These are phyloP conservation scores for Heliconius hortense DNA, from an alignment of 2,888 invertebrate species.

Conservation along the genomic window DNA sequence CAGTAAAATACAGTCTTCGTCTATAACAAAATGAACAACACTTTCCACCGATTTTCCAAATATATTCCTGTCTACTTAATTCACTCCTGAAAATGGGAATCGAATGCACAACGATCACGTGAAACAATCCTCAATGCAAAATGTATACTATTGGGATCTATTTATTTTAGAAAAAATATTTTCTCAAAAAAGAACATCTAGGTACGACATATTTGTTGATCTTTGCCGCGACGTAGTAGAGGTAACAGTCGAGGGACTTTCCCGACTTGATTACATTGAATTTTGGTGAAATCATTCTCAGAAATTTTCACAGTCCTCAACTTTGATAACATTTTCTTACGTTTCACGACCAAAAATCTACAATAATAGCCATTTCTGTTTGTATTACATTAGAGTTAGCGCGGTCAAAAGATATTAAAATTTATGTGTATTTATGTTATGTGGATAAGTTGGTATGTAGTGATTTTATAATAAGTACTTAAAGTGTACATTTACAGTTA, in stretches of 20 bases:
- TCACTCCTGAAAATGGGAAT: background rate
- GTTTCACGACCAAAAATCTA: conserved; percentile 19
- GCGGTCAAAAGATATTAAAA: background rate
- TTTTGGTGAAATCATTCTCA: conserved; percentile 48
- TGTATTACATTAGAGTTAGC: background rate
- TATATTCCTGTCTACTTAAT: background rate
- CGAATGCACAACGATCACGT: background rate
- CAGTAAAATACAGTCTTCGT: too few relatives aligned
- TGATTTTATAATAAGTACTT: background rate
- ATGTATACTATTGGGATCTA: too few relatives aligned
- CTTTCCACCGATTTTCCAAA: too few relatives aligned
- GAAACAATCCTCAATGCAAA: too few relatives aligned
- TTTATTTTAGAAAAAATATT: background rate
- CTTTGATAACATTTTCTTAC: conserved; percentile 42
- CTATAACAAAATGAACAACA: too few relatives aligned
- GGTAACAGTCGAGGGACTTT: conserved; percentile 33
- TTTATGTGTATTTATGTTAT: background rate
- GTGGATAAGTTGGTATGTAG: background rate
- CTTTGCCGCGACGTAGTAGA: conserved; percentile 39
- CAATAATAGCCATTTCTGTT: background rate
- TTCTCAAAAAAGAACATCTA: background rate
- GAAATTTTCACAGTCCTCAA: conserved; percentile 41
- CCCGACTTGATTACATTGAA: conserved; percentile 51
- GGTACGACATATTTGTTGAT: conserved; percentile 8
- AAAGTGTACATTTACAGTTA: background rate